A percentile compares a stretch with the other conserved stretches of the same genome.
phyloP scores from a whole-genome alignment of 2,888 invertebrate species.

The Cephus runcator region DNA sequence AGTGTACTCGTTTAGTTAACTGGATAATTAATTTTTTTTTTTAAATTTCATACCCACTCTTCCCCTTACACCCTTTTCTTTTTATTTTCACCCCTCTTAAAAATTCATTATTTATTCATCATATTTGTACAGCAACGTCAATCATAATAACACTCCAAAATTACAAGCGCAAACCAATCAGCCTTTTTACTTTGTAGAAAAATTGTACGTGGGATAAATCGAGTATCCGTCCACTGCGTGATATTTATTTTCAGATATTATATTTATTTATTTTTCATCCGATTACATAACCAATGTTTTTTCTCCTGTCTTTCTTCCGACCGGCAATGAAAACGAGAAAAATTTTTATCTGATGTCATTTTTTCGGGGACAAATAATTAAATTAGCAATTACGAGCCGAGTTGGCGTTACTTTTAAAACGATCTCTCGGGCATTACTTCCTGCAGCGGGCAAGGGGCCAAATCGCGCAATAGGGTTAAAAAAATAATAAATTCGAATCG shows the following conservation, averaged over 20 bases:
- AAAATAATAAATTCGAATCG: conserved; percentile 23
- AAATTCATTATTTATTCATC: not conserved
- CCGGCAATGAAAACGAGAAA: too few relatives aligned
- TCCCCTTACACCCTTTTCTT: not conserved
- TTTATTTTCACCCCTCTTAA: too few relatives aligned
- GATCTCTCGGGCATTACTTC: conserved; percentile 33
- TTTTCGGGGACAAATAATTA: not conserved
- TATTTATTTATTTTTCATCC: not conserved
- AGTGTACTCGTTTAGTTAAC: not conserved
- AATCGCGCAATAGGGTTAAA: conserved; percentile 50
- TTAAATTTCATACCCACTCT: not conserved
- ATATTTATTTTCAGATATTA: not conserved
- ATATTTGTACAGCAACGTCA: not conserved
- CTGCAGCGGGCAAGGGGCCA: conserved; percentile 54
- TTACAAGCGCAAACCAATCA: not conserved
- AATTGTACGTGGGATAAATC: not conserved
- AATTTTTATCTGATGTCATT: not conserved
- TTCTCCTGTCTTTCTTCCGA: not conserved
- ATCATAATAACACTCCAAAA: not conserved
- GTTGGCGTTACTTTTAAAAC: not conserved
- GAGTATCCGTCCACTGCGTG: not conserved
- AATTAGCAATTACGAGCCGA: not conserved
- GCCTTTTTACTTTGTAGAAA: not conserved
- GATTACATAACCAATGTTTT: not conserved
- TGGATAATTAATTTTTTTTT: not conserved